Base-by-base conservation (phyloP, 2,888 invertebrate species). In the Lissonota sp. region DNA sequence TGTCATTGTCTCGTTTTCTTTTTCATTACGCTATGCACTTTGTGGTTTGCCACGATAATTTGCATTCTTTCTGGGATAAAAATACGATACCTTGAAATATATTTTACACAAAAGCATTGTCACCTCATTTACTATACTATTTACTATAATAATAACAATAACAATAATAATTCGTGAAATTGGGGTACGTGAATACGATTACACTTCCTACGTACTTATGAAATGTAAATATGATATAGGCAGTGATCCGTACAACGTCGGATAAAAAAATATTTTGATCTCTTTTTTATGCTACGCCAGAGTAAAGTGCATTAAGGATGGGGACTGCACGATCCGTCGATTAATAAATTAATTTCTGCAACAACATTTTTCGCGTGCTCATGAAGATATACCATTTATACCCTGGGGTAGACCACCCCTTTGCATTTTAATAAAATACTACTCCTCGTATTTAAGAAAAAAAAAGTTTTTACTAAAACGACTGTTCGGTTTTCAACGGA, bases 141-240 rank as follows among this genome's bases (percentile, higher is more conserved):
- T 12, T 66, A 14, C 39, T 58, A 39, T 64, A 76, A 72, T 69
- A 76, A 76, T 76, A 80, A 39, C 73, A 53, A 42, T 8, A 69
- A 80, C 86, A 86, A 87, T 87, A 86, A 84, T 85, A 84, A 87
- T 82, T 85, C 60, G 44, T 66, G 79, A 79, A 71, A 82, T 69
- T 85, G 58, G 62, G n/a, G n/a, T n/a, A n/a, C n/a, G n/a, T n/a
- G n/a, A n/a, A n/a, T n/a, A n/a, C n/a, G n/a, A n/a, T n/a, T n/a
- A n/a, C 69, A 51, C 63, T 71, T 76, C 71, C 75, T 73, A 67
- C 85, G 80, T 78, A 84, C 84, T 83, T 80, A 76, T 71, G 70
- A 72, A 84, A 88, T 88, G 87, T 88, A 86, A 88, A 88, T 88
- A 88, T 88, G 87, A 86, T 86, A 76, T 66, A 84, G 72, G 87